Percentiles rank a stretch among this genome's conserved stretches.
Evolutionary conservation across 2,888 invertebrate species (phyloP).

Genomic region (Mimachlamys varia): DNA sequence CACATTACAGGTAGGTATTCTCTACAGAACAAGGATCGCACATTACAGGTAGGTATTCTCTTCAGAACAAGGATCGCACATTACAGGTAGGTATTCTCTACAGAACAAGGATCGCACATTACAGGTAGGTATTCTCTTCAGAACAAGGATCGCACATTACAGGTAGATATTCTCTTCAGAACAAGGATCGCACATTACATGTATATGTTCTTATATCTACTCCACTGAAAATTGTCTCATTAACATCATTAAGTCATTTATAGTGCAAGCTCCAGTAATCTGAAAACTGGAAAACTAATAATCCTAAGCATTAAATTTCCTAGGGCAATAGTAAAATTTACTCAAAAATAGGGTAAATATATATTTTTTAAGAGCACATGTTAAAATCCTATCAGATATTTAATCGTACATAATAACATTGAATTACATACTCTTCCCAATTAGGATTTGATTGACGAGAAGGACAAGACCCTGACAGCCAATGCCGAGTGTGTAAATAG

Average conservation of each 20-base stretch:
- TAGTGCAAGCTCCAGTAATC: too few species aligned
- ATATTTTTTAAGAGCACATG: too few species aligned
- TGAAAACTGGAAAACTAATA: too few species aligned
- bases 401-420: neutral
- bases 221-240: too few species aligned
- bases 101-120: slow-evolving; percentile 36
- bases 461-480: slow-evolving; percentile 36
- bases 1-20: neutral
- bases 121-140: too few species aligned
- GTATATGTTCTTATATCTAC: neutral
- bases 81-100: neutral
- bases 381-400: neutral
- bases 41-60: too few species aligned
- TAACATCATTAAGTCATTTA: too few species aligned
- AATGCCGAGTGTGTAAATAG: slow-evolving; percentile 47
- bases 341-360: too few species aligned
- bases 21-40: slow-evolving; percentile 36
- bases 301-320: too few species aligned
- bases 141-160: slow-evolving; percentile 22
- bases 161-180: neutral
- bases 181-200: too few species aligned
- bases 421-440: neutral
- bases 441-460: neutral
- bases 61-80: too few species aligned
- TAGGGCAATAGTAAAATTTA: too few species aligned